Evolutionary conservation across 1,140 invertebrate species (phyloP).

Genomic region (Chelonus insularis): DNA sequence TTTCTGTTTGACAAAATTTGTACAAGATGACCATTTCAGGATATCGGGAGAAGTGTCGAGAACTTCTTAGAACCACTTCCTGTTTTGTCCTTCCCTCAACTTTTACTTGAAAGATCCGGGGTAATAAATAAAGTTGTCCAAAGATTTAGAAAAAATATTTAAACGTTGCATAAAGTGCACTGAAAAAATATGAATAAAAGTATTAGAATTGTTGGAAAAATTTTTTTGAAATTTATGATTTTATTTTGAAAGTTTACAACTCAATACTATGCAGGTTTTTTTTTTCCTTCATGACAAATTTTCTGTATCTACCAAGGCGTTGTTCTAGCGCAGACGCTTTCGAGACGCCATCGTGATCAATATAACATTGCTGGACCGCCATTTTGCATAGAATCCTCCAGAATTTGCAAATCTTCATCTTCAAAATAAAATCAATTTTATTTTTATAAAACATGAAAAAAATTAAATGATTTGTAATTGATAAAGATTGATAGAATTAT

Average conservation of each 20-base stretch:
- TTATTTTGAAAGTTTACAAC: too few species aligned
- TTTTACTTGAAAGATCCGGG: not conserved
- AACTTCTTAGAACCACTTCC: slow-evolving; percentile 28
- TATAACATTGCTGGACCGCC: slow-evolving; percentile 41
- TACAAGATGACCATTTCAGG: slow-evolving; percentile 7
- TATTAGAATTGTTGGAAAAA: too few species aligned
- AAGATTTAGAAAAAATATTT: slow-evolving; percentile 5
- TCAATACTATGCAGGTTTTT: not conserved
- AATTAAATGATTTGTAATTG: too few species aligned
- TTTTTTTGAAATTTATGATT: too few species aligned
- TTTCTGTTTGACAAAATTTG: slow-evolving; percentile 12
- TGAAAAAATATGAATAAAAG: too few species aligned
- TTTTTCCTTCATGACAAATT: not conserved
- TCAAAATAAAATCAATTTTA: too few species aligned
- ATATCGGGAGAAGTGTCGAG: slow-evolving; percentile 19
- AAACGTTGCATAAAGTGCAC: too few species aligned
- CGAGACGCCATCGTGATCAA: slow-evolving; percentile 55
- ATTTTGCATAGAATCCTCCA: slow-evolving; percentile 38
- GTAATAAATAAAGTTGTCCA: slow-evolving; percentile 19
- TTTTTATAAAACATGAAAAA: too few species aligned
- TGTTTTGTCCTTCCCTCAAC: too few species aligned
- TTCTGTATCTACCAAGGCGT: slow-evolving; percentile 8
- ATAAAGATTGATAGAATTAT: too few species aligned
- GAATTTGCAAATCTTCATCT: too few species aligned
- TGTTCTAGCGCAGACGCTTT: slow-evolving; percentile 4